Evolutionary conservation across 2,888 invertebrate genomes (phyloP), one percentile per base, ranked within the genome.

Genomic region (Epicampocera succincta): DNA sequence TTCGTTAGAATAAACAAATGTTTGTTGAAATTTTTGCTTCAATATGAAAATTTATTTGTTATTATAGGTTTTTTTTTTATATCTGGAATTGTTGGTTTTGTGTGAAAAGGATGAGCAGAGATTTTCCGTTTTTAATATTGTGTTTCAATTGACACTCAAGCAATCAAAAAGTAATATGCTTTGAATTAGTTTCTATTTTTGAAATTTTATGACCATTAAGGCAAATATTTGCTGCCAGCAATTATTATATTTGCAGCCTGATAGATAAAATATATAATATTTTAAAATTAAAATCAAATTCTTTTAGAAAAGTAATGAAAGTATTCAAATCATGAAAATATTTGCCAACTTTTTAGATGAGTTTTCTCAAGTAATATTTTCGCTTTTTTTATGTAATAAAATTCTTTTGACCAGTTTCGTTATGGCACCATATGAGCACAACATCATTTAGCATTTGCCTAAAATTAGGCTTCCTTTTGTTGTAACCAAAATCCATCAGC

Each of bases 101-200:
- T n/a, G 38, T 2, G 6, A 33, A 0, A 11, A 15, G 21, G 11
- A 40, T 3, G 65, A 63, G 60, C 0, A 44, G 15, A 33, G 33
- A 33, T 65, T 50, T 50, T 38, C 13, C 29, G n/a, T 25, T 71
- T 58, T 58, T 3, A 38, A 68, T 29, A 19, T n/a, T 12, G 38
- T 71, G 21, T 48, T 56, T 71, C 13, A 44, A 40, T 44, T 61
- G 56, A 68, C 73, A 74, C 73, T 56, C 63, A 42, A 48, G 48
- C 48, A 42, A 68, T 56, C 42, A 74, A 74, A 75, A 79, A 73
- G 68, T 73, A 56, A 68, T 73, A 74, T 68, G 48, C 61, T 25
- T 46, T 61, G 61, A 68, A 42, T 68, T 44, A 44, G n/a, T 48
- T 79, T 56, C 33, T 69, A 74, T 61, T 61, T 50, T 40, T 11